Percentiles rank a stretch among this genome's conserved stretches.
phyloP scores from a whole-genome alignment of 2,888 invertebrate species.

The Hypsopygia costalis region DNA sequence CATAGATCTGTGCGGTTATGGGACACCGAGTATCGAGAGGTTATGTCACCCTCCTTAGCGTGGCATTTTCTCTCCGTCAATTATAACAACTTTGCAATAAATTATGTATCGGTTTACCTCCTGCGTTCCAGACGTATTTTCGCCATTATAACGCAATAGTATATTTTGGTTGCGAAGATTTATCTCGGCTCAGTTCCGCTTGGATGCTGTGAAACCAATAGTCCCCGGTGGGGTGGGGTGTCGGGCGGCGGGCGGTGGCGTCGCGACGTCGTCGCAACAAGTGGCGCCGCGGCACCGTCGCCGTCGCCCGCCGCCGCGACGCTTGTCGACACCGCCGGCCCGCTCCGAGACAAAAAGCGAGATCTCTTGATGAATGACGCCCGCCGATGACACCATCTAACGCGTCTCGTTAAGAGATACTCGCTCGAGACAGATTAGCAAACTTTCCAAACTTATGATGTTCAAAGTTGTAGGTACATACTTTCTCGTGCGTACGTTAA shows the following conservation, averaged over 20 bases:
- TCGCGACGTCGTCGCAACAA: slow-evolving; percentile 48
- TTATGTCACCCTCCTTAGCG: too few relatives aligned
- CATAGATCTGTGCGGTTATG: too few relatives aligned
- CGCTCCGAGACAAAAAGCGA: not conserved
- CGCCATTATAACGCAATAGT: too few relatives aligned
- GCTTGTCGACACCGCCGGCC: slow-evolving; percentile 6
- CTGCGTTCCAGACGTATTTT: too few relatives aligned
- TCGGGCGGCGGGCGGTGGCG: slow-evolving; percentile 10
- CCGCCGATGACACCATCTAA: not conserved
- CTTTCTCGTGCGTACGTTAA: too few relatives aligned
- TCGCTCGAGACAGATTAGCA: not conserved
- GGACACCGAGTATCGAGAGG: too few relatives aligned
- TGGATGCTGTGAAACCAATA: slow-evolving; percentile 11
- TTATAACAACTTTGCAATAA: too few relatives aligned
- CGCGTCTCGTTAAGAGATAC: not conserved
- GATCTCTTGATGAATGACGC: slow-evolving; percentile 6
- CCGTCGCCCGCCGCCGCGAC: slow-evolving; percentile 16
- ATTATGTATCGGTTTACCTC: too few relatives aligned
- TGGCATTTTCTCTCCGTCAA: too few relatives aligned
- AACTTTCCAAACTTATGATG: not conserved
- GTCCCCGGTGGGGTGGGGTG: not conserved
- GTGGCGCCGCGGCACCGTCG: slow-evolving; percentile 47
- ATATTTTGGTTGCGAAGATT: not conserved
- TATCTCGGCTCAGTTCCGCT: slow-evolving; percentile 8
- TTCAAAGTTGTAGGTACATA: too few relatives aligned